Evolutionary conservation across 2,113 vertebrate species (phyloP).

Genomic region (Cynoglossus semilaevis): DNA sequence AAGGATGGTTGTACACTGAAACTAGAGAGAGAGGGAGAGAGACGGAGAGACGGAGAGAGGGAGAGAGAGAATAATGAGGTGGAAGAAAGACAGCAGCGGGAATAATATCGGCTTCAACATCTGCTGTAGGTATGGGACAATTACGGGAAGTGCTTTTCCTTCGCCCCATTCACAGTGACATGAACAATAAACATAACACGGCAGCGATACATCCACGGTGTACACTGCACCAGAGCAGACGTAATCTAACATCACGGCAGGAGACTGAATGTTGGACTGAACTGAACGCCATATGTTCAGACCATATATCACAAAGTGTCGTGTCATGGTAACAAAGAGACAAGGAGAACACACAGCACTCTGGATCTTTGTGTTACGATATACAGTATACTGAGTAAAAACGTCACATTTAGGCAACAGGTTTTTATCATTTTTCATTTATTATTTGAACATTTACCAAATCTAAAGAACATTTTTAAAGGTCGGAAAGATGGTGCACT

Average conservation of each 20-base stretch:
- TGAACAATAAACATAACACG: constrained; percentile 65
- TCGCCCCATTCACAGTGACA: constrained; percentile 48
- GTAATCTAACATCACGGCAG: constrained; percentile 7
- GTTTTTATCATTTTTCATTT: too few species aligned
- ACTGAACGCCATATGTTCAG: constrained; percentile 15
- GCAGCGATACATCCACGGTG: constrained; percentile 34
- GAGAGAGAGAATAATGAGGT: constrained; percentile 23
- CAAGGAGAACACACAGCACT: too few species aligned
- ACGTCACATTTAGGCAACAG: too few species aligned
- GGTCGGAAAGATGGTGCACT: too few species aligned
- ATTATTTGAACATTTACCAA: too few species aligned
- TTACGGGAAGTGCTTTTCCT: constrained; percentile 61
- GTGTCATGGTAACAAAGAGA: not conserved
- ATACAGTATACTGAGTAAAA: too few species aligned
- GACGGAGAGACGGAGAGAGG: not conserved
- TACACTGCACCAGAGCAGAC: constrained; percentile 12
- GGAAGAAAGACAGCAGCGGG: constrained; percentile 8
- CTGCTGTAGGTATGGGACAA: constrained; percentile 53
- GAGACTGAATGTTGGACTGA: constrained; percentile 11
- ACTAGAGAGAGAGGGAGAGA: not conserved
- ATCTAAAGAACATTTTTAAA: too few species aligned
- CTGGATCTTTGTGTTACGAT: too few species aligned
- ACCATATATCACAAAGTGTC: constrained; percentile 17
- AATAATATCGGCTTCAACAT: constrained; percentile 38
- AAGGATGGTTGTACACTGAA: not conserved